Evolutionary conservation across 2,113 vertebrate species (phyloP).

Genomic region (Vicugna pacos): DNA sequence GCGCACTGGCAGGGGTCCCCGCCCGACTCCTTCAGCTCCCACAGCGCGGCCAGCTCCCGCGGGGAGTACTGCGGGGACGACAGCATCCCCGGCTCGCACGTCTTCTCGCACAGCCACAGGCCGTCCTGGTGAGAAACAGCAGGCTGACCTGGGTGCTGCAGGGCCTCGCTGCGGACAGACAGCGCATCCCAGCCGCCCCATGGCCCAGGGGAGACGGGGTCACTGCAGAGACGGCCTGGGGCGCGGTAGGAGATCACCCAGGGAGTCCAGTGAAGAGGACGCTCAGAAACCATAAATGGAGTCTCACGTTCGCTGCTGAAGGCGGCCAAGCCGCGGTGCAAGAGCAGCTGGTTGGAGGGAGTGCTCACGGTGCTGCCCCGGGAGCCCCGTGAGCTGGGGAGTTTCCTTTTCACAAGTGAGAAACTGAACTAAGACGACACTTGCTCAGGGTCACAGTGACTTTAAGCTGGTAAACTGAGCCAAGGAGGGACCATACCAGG

Average conservation of each 20-base stretch:
- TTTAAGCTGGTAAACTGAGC: background rate
- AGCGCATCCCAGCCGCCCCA: no score
- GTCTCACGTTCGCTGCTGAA: background rate
- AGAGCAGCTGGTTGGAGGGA: no score
- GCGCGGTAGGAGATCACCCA: background rate
- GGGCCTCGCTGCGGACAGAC: background rate
- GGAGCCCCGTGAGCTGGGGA: background rate
- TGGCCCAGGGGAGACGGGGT: no score
- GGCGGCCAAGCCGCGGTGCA: accelerated
- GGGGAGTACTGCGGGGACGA: slow-evolving; percentile 96
- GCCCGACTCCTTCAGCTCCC: slow-evolving; percentile 91
- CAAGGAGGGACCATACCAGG: background rate
- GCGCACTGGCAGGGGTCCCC: slow-evolving; percentile 94
- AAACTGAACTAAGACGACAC: background rate
- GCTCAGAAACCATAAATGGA: background rate
- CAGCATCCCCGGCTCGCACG: slow-evolving; percentile 94
- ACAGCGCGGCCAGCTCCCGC: slow-evolving; percentile 91
- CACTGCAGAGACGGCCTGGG: no score
- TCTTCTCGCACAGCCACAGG: slow-evolving; percentile 97
- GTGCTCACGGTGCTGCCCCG: no score
- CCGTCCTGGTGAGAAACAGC: slow-evolving; percentile 88
- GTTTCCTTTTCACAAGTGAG: background rate
- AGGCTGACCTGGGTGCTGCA: background rate
- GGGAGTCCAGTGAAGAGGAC: background rate
- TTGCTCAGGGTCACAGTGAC: background rate